Evolutionary conservation across 2,113 vertebrate genomes (phyloP).

Genomic region (Elaphurus davidianus): DNA sequence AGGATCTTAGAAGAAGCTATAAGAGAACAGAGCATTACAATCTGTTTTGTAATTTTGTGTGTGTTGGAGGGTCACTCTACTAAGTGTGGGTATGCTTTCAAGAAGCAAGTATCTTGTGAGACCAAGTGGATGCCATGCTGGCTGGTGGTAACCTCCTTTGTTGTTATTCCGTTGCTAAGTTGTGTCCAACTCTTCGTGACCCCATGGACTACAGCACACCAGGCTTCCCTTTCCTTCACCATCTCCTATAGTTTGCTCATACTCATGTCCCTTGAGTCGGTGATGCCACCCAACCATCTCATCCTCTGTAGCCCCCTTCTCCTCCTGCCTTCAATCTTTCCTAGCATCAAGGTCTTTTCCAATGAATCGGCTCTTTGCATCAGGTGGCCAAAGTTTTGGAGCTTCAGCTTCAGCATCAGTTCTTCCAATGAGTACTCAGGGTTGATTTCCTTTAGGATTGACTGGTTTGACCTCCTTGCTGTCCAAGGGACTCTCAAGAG

Average conservation of each 20-base stretch:
- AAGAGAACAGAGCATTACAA: not conserved
- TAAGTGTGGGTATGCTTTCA: not conserved
- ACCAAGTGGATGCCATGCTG: not conserved
- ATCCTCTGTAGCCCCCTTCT: not conserved
- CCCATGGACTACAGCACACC: not conserved
- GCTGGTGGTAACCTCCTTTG: not conserved
- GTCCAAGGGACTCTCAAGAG: not conserved
- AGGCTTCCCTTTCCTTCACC: not conserved
- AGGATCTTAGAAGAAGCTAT: not conserved
- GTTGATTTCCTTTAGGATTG: not conserved
- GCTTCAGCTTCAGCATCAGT: not conserved
- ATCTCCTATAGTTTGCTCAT: not conserved
- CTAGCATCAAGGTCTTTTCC: not conserved
- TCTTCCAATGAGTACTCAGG: not conserved
- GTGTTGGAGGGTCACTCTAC: not conserved
- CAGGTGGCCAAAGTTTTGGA: not conserved
- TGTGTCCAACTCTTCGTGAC: not conserved
- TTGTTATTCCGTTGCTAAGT: not conserved
- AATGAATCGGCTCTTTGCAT: not conserved
- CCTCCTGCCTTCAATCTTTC: not conserved
- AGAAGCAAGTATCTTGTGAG: not conserved
- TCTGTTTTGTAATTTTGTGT: not conserved
- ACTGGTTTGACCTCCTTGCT: not conserved
- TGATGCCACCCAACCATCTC: not conserved
- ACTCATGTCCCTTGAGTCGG: not conserved